Percentiles rank a stretch among this genome's conserved stretches.
Evolutionary conservation across 30 jellyfish, hydroid and myxozoan genomes (phyloP).

Genomic region (Turritopsis dohrnii): DNA sequence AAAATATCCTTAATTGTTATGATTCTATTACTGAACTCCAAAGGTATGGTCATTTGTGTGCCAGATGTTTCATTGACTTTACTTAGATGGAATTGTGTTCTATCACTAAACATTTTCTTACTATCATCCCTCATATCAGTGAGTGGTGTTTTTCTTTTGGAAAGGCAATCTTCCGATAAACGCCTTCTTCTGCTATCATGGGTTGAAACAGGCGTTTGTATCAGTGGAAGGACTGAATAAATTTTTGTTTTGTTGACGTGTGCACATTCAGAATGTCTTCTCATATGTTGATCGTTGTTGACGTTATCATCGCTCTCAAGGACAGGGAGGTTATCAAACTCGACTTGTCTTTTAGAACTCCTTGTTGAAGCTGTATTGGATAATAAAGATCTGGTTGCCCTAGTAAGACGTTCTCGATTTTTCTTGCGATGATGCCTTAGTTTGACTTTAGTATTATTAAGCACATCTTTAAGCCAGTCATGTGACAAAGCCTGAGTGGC

Average conservation of each 20-base stretch:
- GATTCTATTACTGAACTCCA: neutral
- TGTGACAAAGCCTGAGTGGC: conserved; percentile 7
- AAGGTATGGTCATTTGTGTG: neutral
- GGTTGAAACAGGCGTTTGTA: neutral
- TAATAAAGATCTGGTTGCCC: neutral
- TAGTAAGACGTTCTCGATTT: no score
- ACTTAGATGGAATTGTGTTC: neutral
- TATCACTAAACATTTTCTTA: neutral
- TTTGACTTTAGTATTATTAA: neutral
- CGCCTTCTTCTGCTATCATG: neutral
- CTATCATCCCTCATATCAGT: neutral
- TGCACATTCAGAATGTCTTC: neutral
- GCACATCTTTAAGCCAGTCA: neutral
- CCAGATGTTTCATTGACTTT: neutral
- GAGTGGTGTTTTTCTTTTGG: neutral
- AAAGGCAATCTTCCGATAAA: neutral
- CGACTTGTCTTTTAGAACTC: neutral
- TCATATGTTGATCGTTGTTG: neutral
- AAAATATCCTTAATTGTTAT: neutral
- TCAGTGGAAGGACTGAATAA: neutral
- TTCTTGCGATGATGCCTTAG: neutral
- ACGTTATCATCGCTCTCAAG: neutral
- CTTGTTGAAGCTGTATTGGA: neutral
- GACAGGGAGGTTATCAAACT: neutral
- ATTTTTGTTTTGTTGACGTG: neutral